Evolutionary conservation across 2,113 vertebrate species (phyloP).

Genomic region (Cebidichthys violaceus): DNA sequence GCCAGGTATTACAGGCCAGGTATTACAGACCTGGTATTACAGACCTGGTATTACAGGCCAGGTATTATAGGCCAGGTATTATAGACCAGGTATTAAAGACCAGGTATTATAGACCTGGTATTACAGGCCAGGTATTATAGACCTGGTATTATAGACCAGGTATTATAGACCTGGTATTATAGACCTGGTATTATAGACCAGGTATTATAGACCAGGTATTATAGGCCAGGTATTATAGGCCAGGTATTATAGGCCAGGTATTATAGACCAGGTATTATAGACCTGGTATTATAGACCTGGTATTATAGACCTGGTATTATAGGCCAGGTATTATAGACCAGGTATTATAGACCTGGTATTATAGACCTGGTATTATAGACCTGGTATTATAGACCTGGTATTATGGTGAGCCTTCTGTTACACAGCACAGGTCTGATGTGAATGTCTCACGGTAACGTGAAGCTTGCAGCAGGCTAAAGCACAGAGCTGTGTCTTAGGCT

Average conservation of each 20-base stretch:
- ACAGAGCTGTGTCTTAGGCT: too few relatives aligned
- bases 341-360: background rate
- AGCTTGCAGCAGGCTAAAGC: too few relatives aligned
- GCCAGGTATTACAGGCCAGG: background rate
- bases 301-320: background rate
- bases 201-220: background rate
- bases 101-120: background rate
- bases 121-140: background rate
- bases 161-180: background rate
- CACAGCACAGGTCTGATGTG: background rate
- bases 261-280: background rate
- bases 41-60: background rate
- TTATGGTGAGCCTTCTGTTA: background rate
- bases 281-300: background rate
- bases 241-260: background rate
- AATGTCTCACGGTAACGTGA: too few relatives aligned
- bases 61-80: background rate
- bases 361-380: background rate
- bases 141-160: background rate
- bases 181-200: background rate
- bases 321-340: background rate
- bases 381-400: background rate
- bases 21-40: background rate
- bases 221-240: background rate
- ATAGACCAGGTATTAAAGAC: background rate